phyloP scores from a whole-genome alignment of 1,140 invertebrate species.

The Pseudomyrmex flavicornis region DNA sequence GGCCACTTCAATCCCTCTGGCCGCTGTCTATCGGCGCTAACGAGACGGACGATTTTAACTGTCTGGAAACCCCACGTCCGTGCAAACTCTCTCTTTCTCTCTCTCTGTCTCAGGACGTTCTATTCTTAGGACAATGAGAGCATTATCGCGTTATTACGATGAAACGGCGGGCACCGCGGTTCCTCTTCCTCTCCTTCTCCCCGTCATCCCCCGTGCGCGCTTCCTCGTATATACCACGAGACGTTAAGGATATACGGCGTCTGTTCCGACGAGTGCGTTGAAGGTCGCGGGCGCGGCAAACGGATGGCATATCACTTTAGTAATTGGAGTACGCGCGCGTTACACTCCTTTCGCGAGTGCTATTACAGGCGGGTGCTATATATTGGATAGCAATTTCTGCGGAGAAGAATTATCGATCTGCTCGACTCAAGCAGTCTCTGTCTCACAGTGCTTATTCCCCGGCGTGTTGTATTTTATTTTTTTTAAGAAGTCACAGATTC shows the following conservation, averaged over 20 bases:
- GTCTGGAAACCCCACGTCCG: conserved; percentile 17
- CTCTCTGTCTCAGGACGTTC: neutral
- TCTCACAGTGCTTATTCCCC: no score
- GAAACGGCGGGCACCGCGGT: neutral
- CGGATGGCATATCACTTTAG: conserved; percentile 19
- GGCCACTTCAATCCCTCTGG: neutral
- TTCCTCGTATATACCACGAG: no score
- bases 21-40: conserved; percentile 33
- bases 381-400: conserved; percentile 31
- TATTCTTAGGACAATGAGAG: conserved; percentile 43
- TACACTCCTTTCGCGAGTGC: conserved; percentile 8
- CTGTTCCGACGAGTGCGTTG: neutral
- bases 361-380: conserved; percentile 26
- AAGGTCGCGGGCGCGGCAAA: neutral
- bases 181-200: neutral
- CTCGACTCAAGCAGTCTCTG: neutral
- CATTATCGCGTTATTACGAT: conserved; percentile 40
- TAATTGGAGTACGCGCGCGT: conserved; percentile 40
- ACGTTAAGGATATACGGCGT: no score
- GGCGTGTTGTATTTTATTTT: no score
- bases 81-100: neutral
- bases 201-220: neutral
- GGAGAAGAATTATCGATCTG: conserved; percentile 32
- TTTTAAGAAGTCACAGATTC: no score
- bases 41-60: conserved; percentile 36